Evolutionary conservation across 2,888 invertebrate genomes (phyloP).

Genomic region (Drosophila phalerata): DNA sequence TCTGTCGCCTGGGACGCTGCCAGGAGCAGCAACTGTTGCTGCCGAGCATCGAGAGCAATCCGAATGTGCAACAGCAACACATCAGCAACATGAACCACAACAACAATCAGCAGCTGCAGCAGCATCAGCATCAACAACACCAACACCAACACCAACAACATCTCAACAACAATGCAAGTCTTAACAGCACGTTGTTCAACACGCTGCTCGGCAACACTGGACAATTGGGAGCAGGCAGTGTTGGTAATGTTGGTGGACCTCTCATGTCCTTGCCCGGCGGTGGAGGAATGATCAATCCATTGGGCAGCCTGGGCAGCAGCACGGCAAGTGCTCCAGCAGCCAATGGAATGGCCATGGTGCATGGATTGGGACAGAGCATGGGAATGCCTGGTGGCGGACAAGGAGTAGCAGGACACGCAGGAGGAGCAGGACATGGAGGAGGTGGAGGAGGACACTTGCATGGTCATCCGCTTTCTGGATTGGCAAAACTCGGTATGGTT

Average conservation of each 20-base stretch:
- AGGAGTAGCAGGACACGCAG: slow-evolving; percentile 6
- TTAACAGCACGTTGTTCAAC: slow-evolving; percentile 75
- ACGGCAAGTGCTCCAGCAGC: slow-evolving; percentile 28
- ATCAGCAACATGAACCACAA: slow-evolving; percentile 42
- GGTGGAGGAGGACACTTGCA: slow-evolving; percentile 56
- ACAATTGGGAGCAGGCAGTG: slow-evolving; percentile 26
- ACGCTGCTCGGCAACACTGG: slow-evolving; percentile 51
- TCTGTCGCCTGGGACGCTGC: slow-evolving; percentile 54
- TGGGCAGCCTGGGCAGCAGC: slow-evolving; percentile 45
- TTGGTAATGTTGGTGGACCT: slow-evolving; percentile 15
- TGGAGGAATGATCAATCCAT: slow-evolving; percentile 52
- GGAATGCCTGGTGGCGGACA: slow-evolving; percentile 30
- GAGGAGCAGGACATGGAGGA: slow-evolving; percentile 4
- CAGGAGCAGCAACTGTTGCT: slow-evolving; percentile 62
- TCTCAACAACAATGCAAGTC: slow-evolving; percentile 49
- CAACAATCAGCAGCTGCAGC: slow-evolving; percentile 39
- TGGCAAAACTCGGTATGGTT: slow-evolving; percentile 79
- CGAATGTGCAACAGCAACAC: slow-evolving; percentile 42
- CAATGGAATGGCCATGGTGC: slow-evolving; percentile 37
- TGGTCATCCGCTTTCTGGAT: slow-evolving; percentile 78
- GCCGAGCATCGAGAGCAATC: slow-evolving; percentile 52
- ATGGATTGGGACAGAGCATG: slow-evolving; percentile 29
- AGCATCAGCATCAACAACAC: slow-evolving; percentile 42
- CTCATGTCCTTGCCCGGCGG: slow-evolving; percentile 25
- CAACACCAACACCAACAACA: slow-evolving; percentile 42